Conservation (phyloP, 2,113 vertebrate genomes). For the Salminus brasiliensis region DNA sequence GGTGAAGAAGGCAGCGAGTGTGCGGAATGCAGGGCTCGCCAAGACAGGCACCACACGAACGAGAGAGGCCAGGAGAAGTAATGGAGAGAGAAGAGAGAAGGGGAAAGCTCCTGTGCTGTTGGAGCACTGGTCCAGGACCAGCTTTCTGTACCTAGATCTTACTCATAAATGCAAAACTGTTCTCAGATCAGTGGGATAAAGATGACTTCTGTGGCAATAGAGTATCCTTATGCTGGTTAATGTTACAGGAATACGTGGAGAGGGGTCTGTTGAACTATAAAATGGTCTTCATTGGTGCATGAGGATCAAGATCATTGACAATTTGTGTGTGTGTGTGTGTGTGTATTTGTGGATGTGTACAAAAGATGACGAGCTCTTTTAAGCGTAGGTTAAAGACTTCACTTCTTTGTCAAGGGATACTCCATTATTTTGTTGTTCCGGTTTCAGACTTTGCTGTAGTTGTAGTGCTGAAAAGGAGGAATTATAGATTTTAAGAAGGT, state of each 20-base stretch:
- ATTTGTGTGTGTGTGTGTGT: not conserved
- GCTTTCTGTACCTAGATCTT: not conserved
- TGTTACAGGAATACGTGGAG: not conserved
- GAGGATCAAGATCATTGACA: not conserved
- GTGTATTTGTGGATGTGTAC: slow-evolving; percentile 7
- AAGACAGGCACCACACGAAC: slow-evolving; percentile 54
- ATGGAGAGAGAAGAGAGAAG: slow-evolving; percentile 1
- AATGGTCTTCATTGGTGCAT: not conserved
- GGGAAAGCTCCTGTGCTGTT: not conserved
- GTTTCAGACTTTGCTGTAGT: not conserved
- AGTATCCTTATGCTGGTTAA: slow-evolving; percentile 23
- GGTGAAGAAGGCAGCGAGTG: slow-evolving; percentile 60
- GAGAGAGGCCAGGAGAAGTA: slow-evolving; percentile 70
- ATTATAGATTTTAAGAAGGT: not conserved
- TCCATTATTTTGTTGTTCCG: not conserved
- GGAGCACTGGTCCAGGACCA: not conserved
- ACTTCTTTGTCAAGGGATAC: not conserved
- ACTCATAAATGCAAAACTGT: slow-evolving; percentile 8
- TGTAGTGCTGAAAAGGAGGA: not conserved
- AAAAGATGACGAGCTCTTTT: not conserved
- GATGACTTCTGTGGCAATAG: not conserved
- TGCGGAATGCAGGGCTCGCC: slow-evolving; percentile 66
- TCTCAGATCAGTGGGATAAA: not conserved
- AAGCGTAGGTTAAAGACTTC: not conserved
- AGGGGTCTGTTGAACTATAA: not conserved